Base-by-base conservation (phyloP, 2,888 invertebrate genomes). In the Ochlodes sylvanus region DNA sequence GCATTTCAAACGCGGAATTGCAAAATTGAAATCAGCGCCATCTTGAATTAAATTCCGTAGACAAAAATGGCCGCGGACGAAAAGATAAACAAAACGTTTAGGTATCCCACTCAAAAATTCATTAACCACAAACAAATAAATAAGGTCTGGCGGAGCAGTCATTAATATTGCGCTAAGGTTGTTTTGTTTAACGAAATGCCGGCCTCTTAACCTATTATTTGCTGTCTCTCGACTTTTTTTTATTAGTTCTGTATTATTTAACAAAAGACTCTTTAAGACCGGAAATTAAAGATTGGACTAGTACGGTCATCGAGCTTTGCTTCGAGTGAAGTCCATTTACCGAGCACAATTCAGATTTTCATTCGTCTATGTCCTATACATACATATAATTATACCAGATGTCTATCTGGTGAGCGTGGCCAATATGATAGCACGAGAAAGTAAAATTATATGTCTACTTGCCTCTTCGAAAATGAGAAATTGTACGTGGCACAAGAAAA, bases 101-200 rank as follows among this genome's bases (percentile, higher is more conserved):
- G 65, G 65, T 50, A 57, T 68, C 17, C 70, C 70, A 72, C 69
- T 72, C 69, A 70, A 69, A 72, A 72, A 72, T 70, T 72, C 70
- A 72, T 72, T 72, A 72, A 68, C 68, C 69, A 62, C 70, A 68
- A 68, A 70, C 72, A 72, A 72, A 70, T 70, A 70, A 68, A 68
- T 57, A 54, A 44, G 64, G 38, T 12, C 38, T 64, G 54, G 66
- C 58, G 52, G 65, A 64, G 58, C 44, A 67, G 64, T 72, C 70
- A 70, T 70, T 72, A 72, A 70, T 68, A 69, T 68, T 69, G 58
- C 62, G 70, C 63, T 27, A 42, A 70, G 57, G 14, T 34, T 44
- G 57, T 54, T 70, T 72, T 61, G 65, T 58, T 62, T 70, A 72
- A 68, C 69, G 63, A 70, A 69, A 72, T 47, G 57, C 63, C 27